Conservation (phyloP, 2,113 vertebrate genomes). For the Pongo pygmaeus region DNA sequence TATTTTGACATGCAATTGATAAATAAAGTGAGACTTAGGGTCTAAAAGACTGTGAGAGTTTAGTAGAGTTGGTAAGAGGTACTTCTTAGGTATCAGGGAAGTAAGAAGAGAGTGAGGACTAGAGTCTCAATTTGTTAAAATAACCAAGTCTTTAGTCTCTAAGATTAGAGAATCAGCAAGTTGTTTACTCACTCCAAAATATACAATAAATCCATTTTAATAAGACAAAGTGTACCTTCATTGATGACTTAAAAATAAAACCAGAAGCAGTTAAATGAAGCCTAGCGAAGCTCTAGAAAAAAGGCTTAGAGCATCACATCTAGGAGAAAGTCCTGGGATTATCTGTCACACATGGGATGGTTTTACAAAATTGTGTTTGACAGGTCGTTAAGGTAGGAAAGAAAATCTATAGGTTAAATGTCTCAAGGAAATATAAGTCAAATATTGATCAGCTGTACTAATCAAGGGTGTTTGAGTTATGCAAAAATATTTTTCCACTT, state of each 20-base stretch:
- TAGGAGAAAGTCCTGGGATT: neutral
- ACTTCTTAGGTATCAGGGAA: neutral
- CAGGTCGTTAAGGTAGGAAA: neutral
- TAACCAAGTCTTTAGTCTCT: neutral
- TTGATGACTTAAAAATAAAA: conserved; percentile 15
- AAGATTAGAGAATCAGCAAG: neutral
- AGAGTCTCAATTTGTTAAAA: neutral
- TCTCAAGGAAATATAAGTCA: conserved; percentile 32
- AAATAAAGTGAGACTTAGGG: neutral
- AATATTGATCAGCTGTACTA: conserved; percentile 6
- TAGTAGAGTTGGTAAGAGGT: neutral
- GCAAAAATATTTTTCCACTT: neutral
- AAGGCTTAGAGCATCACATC: neutral
- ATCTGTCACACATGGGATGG: neutral
- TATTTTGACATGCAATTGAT: neutral
- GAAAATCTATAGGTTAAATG: neutral
- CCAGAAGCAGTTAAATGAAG: neutral
- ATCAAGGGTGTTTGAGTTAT: neutral
- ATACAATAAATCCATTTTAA: neutral
- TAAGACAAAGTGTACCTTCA: neutral
- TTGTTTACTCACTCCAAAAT: conserved; percentile 20
- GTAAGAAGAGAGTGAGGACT: neutral
- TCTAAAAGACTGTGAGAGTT: neutral
- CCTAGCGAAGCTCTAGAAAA: neutral
- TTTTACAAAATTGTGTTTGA: neutral